phyloP scores from a whole-genome alignment of 2,888 invertebrate species.

The Amorpha juglandis region DNA sequence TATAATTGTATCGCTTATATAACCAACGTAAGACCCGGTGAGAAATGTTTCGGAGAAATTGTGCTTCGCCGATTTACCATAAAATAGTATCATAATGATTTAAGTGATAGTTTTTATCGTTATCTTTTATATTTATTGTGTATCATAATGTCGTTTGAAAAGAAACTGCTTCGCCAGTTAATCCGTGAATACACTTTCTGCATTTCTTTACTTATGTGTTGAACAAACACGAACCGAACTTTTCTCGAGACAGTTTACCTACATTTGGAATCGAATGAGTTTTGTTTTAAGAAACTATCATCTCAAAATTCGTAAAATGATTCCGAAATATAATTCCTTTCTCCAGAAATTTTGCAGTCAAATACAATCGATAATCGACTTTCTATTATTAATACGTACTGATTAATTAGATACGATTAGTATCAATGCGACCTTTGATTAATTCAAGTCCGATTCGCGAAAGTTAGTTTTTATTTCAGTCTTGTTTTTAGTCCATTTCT shows the following conservation, averaged over 20 bases:
- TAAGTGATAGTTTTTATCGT: constrained; percentile 9
- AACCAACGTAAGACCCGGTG: constrained; percentile 37
- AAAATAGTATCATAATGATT: constrained; percentile 21
- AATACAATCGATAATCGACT: constrained; percentile 64
- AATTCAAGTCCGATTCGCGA: constrained; percentile 52
- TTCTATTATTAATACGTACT: constrained; percentile 78
- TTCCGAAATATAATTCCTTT: constrained; percentile 63
- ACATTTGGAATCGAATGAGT: neutral
- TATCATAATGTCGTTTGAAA: neutral
- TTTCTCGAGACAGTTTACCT: neutral
- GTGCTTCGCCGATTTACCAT: constrained; percentile 22
- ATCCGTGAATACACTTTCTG: constrained; percentile 10
- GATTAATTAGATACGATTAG: constrained; percentile 81
- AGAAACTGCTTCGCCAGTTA: constrained; percentile 5
- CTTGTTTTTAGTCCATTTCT: constrained; percentile 44
- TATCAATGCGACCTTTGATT: constrained; percentile 61
- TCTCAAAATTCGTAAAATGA: neutral
- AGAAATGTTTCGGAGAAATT: constrained; percentile 19
- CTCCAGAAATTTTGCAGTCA: constrained; percentile 63
- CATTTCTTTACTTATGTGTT: neutral
- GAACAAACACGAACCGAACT: neutral
- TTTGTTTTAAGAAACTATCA: constrained; percentile 8
- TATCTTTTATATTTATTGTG: constrained; percentile 18
- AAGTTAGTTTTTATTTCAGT: constrained; percentile 53
- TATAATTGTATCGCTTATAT: constrained; percentile 43